These are phyloP conservation scores for Zenarchopterus dispar DNA, from an alignment of 2,797 vertebrate genomes.

Conservation along the genomic window DNA sequence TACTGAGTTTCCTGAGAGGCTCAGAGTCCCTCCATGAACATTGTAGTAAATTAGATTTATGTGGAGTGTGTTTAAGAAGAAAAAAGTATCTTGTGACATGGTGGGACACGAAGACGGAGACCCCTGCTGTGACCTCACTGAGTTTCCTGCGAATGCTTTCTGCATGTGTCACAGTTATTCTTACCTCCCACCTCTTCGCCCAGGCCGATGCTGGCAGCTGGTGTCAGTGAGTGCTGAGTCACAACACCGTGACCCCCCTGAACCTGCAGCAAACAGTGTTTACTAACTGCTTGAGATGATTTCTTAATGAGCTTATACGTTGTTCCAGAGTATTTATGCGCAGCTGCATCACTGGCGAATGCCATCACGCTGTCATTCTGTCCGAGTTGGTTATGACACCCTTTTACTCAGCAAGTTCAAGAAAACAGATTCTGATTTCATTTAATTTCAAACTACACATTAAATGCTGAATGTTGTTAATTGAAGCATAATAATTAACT, in stretches of 20 bases:
- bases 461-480: too few species aligned
- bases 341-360: conserved; percentile 7
- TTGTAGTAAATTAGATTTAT: background rate
- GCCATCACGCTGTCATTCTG: conserved; percentile 28
- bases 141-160: conserved; percentile 52
- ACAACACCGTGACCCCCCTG: conserved; percentile 41
- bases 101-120: conserved; percentile 31
- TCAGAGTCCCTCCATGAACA: conserved; percentile 3
- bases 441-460: too few species aligned
- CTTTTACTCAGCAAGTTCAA: background rate
- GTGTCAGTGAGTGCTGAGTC: conserved; percentile 74
- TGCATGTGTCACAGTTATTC: conserved; percentile 73
- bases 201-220: conserved; percentile 40
- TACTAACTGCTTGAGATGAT: conserved; percentile 40
- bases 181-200: conserved; percentile 60
- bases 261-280: conserved; percentile 34
- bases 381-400: conserved; percentile 17
- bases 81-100: conserved; percentile 2
- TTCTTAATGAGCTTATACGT: conserved; percentile 2
- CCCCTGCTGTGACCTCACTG: conserved; percentile 38
- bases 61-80: background rate
- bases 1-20: background rate
- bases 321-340: conserved; percentile 15
- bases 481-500: too few species aligned
- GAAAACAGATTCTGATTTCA: background rate